These are phyloP conservation scores for Troides oblongomaculatus DNA, from an alignment of 2,888 invertebrate genomes.

Conservation along the genomic window DNA sequence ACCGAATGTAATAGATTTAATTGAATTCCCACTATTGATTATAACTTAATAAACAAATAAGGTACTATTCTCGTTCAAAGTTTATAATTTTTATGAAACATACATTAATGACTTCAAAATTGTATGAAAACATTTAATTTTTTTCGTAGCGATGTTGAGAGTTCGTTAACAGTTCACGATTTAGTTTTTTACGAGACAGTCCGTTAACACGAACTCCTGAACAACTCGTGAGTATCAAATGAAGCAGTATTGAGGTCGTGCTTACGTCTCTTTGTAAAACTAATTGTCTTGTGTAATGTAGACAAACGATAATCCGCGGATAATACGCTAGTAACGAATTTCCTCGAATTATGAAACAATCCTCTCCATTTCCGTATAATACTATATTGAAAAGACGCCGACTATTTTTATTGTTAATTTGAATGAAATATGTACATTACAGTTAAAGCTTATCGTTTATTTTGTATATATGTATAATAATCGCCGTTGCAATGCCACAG, in stretches of 20 bases:
- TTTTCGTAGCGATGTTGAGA: too few species aligned
- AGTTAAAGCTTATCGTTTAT: slow-evolving; percentile 1
- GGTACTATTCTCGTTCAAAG: too few species aligned
- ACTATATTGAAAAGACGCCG: neutral
- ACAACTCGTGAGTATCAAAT: slow-evolving; percentile 5
- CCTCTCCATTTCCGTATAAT: slow-evolving; percentile 1
- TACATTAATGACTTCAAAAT: too few species aligned
- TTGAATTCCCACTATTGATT: too few species aligned
- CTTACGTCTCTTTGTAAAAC: slow-evolving; percentile 18
- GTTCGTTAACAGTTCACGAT: too few species aligned
- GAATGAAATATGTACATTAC: too few species aligned
- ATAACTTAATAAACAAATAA: too few species aligned
- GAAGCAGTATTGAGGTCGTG: slow-evolving; percentile 9
- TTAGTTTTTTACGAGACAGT: too few species aligned
- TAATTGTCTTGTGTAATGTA: slow-evolving; percentile 29
- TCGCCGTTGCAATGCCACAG: slow-evolving; percentile 35
- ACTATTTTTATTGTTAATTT: too few species aligned
- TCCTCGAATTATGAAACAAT: slow-evolving; percentile 22
- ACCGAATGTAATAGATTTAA: too few species aligned
- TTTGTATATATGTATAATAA: slow-evolving; percentile 5
- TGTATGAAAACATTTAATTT: too few species aligned
- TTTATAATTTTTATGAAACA: too few species aligned
- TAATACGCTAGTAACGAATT: slow-evolving; percentile 25
- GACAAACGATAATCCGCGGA: slow-evolving; percentile 23
- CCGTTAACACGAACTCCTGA: neutral